Percentiles rank a stretch among this genome's conserved stretches.
Conservation (phyloP, 2,113 vertebrate genomes). For the Petromus typicus region DNA sequence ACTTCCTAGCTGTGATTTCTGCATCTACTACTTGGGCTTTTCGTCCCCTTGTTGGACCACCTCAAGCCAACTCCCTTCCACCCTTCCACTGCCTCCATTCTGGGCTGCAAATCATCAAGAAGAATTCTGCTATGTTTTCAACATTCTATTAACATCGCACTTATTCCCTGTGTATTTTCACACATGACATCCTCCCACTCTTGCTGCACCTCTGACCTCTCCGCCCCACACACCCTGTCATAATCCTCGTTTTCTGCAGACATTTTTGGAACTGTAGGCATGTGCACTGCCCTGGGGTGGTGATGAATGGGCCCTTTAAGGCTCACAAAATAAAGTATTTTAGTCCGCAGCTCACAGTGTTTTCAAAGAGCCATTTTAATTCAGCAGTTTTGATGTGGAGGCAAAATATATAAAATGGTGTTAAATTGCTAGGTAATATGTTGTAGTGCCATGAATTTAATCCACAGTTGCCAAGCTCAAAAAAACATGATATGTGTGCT, state of each 20-base stretch:
- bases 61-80: not conserved
- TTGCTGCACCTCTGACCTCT: not conserved
- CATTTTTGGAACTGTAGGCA: not conserved
- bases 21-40: not conserved
- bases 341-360: not conserved
- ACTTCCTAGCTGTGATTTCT: not conserved
- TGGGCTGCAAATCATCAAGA: not conserved
- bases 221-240: not conserved
- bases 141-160: not conserved
- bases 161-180: not conserved
- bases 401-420: slow-evolving; percentile 46
- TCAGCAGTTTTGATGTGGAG: slow-evolving; percentile 46
- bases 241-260: not conserved
- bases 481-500: not conserved
- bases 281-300: not conserved
- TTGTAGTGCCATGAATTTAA: not conserved
- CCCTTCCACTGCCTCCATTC: not conserved
- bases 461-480: not conserved
- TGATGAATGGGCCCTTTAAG: not conserved
- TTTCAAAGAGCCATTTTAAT: slow-evolving; percentile 52
- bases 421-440: not conserved
- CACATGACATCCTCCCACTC: not conserved
- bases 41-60: not conserved
- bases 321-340: not conserved
- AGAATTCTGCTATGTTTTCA: not conserved